Percentiles rank a stretch among this genome's conserved stretches.
phyloP scores from a whole-genome alignment of 1,140 invertebrate genomes.

The Ephestia elutella region DNA sequence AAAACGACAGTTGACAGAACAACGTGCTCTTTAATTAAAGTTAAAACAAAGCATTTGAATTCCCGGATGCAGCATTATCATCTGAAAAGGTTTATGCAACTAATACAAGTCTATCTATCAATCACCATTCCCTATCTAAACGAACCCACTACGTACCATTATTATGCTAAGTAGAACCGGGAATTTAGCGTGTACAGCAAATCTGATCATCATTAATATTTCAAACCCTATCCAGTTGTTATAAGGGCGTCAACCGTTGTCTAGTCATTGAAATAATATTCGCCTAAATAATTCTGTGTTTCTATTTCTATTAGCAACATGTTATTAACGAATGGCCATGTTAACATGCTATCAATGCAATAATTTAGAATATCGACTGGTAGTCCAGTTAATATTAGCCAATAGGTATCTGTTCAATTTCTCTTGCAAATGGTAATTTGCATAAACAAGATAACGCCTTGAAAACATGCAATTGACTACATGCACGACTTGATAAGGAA shows the following conservation, averaged over 20 bases:
- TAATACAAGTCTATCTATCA: slow-evolving; percentile 2
- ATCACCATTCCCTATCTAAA: slow-evolving; percentile 3
- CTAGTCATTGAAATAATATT: neutral
- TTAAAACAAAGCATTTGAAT: neutral
- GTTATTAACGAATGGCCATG: neutral
- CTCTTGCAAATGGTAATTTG: neutral
- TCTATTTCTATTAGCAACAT: neutral
- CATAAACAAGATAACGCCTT: neutral
- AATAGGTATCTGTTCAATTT: neutral
- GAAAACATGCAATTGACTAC: neutral
- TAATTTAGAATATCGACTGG: neutral
- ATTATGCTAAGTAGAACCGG: slow-evolving; percentile 3
- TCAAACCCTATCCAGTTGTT: neutral
- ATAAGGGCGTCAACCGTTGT: neutral
- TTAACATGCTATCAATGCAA: neutral
- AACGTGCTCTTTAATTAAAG: neutral
- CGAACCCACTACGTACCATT: slow-evolving; percentile 3
- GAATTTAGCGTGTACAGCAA: neutral
- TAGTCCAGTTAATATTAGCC: neutral
- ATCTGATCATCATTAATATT: neutral
- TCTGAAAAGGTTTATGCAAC: neutral
- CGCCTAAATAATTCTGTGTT: neutral
- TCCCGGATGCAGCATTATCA: neutral
- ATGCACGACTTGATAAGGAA: neutral
- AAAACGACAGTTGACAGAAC: neutral